Conservation (phyloP, 2,888 invertebrate genomes). For the Hydroisotoma schaefferi region DNA sequence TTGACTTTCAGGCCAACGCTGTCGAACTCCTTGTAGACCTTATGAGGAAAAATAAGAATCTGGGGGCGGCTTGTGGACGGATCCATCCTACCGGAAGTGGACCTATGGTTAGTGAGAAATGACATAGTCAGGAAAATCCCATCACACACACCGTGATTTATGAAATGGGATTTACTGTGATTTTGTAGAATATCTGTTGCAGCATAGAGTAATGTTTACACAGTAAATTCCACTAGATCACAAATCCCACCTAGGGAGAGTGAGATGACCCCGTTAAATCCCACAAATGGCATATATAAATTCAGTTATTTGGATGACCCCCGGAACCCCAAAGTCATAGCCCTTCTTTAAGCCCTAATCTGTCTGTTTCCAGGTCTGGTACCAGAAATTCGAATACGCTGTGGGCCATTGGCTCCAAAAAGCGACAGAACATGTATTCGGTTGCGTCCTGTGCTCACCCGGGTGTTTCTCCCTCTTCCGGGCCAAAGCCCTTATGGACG, state of each 20-base stretch:
- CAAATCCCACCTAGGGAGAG: too few relatives aligned
- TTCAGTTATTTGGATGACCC: not conserved
- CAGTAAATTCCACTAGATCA: too few relatives aligned
- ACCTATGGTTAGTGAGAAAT: too few relatives aligned
- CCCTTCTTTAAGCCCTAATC: conserved; percentile 49
- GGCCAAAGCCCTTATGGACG: conserved; percentile 58
- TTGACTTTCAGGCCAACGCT: conserved; percentile 78
- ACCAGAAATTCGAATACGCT: conserved; percentile 60
- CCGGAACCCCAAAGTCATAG: too few relatives aligned
- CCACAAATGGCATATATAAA: too few relatives aligned
- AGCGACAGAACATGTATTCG: conserved; percentile 58
- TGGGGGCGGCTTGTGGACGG: conserved; percentile 84
- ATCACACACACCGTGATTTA: too few relatives aligned
- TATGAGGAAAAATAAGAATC: conserved; percentile 73
- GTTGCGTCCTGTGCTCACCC: conserved; percentile 58
- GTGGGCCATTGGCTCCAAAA: conserved; percentile 59
- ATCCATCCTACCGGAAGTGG: conserved; percentile 73
- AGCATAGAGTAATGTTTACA: too few relatives aligned
- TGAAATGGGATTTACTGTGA: too few relatives aligned
- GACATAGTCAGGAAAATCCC: too few relatives aligned
- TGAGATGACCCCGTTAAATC: too few relatives aligned
- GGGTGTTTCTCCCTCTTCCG: conserved; percentile 60
- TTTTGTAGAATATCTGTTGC: too few relatives aligned
- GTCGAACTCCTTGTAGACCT: conserved; percentile 74
- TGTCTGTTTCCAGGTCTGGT: conserved; percentile 61